A percentile compares a stretch with the other conserved stretches of the same genome.
Evolutionary conservation across 2,888 invertebrate genomes (phyloP).

Genomic region (Allophyes oxyacanthae): DNA sequence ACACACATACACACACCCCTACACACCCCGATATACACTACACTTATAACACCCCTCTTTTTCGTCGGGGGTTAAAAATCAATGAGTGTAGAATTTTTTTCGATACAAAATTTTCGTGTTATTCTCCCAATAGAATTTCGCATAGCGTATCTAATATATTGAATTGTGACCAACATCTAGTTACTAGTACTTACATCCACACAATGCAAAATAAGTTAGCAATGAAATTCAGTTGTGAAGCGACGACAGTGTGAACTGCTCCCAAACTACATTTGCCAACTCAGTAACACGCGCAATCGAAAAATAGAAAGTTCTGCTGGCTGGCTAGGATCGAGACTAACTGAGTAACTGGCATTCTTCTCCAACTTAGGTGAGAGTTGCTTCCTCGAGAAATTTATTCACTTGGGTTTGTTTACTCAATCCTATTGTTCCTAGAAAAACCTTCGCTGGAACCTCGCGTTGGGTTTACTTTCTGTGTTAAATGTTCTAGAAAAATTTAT

Average conservation of each 20-base stretch:
- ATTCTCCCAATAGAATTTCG: neutral
- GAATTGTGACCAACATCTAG: slow-evolving; percentile 44
- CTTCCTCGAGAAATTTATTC: slow-evolving; percentile 77
- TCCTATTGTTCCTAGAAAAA: slow-evolving; percentile 59
- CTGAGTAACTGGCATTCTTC: slow-evolving; percentile 86
- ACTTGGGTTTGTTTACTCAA: slow-evolving; percentile 72
- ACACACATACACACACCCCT: too few species aligned
- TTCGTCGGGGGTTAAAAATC: too few species aligned
- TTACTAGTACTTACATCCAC: slow-evolving; percentile 56
- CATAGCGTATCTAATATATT: slow-evolving; percentile 42
- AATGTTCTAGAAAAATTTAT: slow-evolving; percentile 52
- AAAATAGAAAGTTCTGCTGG: slow-evolving; percentile 83
- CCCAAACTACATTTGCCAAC: slow-evolving; percentile 83
- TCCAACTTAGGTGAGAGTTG: slow-evolving; percentile 78
- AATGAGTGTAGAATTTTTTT: too few species aligned
- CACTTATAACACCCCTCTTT: too few species aligned
- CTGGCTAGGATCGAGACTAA: slow-evolving; percentile 77
- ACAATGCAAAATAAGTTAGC: slow-evolving; percentile 78
- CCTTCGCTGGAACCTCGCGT: slow-evolving; percentile 23
- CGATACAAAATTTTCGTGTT: too few species aligned
- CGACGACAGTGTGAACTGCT: slow-evolving; percentile 77
- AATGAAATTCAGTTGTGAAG: slow-evolving; percentile 76
- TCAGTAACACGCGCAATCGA: slow-evolving; percentile 87
- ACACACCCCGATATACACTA: too few species aligned
- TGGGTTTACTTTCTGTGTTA: slow-evolving; percentile 43